These are phyloP conservation scores for Natator depressus DNA, from an alignment of 2,113 vertebrate species.

Conservation along the genomic window DNA sequence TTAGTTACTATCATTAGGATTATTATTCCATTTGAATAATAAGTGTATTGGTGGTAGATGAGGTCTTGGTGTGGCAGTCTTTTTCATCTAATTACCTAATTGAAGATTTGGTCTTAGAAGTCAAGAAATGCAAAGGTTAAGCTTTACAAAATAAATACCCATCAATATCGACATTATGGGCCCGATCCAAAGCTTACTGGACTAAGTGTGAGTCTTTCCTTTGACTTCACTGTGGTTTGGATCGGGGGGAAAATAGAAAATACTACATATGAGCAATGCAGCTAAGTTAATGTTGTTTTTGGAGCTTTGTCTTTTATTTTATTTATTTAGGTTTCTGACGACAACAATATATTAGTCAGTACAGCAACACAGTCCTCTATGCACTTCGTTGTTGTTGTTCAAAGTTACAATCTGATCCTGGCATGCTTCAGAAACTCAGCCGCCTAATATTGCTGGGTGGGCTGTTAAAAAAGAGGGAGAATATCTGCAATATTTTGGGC, in stretches of 20 bases:
- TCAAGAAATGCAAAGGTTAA: not conserved
- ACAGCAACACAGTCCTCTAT: not conserved
- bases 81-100: not conserved
- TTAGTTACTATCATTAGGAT: not conserved
- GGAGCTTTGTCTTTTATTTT: not conserved
- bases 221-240: not conserved
- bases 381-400: not conserved
- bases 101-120: not conserved
- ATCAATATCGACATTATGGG: not conserved
- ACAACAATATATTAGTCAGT: not conserved
- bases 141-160: not conserved
- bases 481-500: not conserved
- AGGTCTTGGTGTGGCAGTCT: not conserved
- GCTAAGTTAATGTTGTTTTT: not conserved
- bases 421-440: not conserved
- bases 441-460: not conserved
- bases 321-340: not conserved
- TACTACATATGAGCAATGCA: not conserved
- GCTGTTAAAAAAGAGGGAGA: not conserved
- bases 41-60: not conserved
- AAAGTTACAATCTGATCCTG: not conserved
- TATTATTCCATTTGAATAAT: not conserved
- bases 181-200: not conserved
- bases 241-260: not conserved
- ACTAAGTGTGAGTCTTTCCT: not conserved